Conservation (phyloP, 2,797 vertebrate genomes). For the Perdix hodgsoniae region DNA sequence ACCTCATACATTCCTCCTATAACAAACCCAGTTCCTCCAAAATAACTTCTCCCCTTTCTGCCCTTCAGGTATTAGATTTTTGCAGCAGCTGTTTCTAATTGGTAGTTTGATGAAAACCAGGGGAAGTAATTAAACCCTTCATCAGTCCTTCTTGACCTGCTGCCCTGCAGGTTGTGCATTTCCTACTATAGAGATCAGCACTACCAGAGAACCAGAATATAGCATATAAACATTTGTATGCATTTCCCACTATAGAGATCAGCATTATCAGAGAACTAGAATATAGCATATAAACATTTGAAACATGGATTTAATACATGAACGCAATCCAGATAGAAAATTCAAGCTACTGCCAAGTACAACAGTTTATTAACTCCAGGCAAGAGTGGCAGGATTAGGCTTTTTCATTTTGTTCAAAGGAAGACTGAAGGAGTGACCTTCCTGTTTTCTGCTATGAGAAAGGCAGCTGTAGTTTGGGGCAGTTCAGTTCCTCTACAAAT, state of each 20-base stretch:
- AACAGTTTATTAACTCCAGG: neutral
- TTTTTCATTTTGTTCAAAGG: neutral
- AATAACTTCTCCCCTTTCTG: neutral
- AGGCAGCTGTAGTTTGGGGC: neutral
- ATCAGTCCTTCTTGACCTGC: neutral
- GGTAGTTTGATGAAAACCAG: neutral
- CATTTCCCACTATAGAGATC: neutral
- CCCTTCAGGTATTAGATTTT: neutral
- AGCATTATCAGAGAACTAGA: neutral
- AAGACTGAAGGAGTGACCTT: neutral
- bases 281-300: neutral
- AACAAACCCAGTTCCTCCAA: neutral
- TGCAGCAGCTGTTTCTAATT: conserved; percentile 33
- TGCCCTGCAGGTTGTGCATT: neutral
- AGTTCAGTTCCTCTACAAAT: neutral
- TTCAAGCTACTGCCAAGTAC: neutral
- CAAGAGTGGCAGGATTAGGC: neutral
- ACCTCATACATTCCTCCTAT: accelerated
- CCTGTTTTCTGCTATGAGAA: neutral
- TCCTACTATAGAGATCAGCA: neutral
- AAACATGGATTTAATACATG: neutral
- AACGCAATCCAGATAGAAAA: neutral
- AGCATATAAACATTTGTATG: neutral
- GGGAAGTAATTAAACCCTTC: conserved; percentile 35
- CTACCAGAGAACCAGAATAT: neutral